Base-by-base conservation (phyloP, 2,797 vertebrate species). In the Coendou prehensilis region DNA sequence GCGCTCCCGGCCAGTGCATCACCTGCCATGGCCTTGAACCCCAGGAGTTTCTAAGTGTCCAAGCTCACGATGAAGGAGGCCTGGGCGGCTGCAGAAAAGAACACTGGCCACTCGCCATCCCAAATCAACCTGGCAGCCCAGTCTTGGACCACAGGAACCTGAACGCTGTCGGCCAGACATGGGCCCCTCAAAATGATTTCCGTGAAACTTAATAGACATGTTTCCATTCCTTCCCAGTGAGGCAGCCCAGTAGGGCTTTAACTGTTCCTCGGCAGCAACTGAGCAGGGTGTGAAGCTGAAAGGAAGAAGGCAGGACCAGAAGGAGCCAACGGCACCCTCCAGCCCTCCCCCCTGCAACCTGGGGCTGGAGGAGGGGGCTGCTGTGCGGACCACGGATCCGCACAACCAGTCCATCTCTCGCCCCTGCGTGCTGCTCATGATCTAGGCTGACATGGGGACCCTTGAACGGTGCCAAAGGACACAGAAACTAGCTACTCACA, bases 161-260 rank as follows among this genome's bases (percentile, higher is more conserved):
- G 87, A 81, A 75, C 28, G 18, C 47, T 0, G 1, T n/a, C 15
- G 4, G 89, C 96, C 89, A 97, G 96, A 87, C 93, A 0, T 1
- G 11, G 94, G 94, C 76, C 64, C 85, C 95, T 97, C 59, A 33
- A 79, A 63, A 69, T 85, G 93, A 94, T 96, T 86, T 91, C 94
- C 23, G 3, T 94, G 97, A 97, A 97, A 97, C 83, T 85, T 93
- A 97, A 97, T 93, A 93, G 33, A 94, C 1, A 0, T 71, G 54
- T 97, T 97, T 97, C 98, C 96, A 95, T 93, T 89, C 91, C 92
- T 97, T 76, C 94, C 20, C 50, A 1, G 61, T 13, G 91, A 97
- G 89, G 0, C 47, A 67, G 93, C 50, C 78, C 0, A 5, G 56
- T 93, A 59, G 30, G 45, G 28, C 81, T 87, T 91, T 94, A 50